phyloP scores from a whole-genome alignment of 2,888 invertebrate genomes.

The Eubasilissa splendida region DNA sequence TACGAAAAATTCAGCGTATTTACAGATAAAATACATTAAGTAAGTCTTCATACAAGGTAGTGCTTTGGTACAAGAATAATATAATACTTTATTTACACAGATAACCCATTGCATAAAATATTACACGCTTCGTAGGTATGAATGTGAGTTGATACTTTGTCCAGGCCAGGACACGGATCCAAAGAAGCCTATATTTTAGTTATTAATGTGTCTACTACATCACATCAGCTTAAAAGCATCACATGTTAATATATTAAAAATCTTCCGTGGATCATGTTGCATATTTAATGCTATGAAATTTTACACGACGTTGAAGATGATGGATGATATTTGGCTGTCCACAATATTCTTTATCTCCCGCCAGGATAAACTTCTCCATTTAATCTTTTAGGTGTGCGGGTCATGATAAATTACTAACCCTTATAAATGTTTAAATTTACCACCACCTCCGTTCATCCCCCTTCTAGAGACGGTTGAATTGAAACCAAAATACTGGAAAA shows the following conservation, averaged over 20 bases:
- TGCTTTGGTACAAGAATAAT: too few species aligned
- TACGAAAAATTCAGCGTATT: too few species aligned
- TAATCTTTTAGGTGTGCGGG: constrained; percentile 35
- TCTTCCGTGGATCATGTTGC: constrained; percentile 5
- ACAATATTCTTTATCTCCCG: constrained; percentile 49
- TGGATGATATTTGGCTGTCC: constrained; percentile 48
- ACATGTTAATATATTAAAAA: neutral
- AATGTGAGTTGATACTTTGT: too few species aligned
- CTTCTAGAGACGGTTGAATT: constrained; percentile 14
- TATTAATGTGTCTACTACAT: too few species aligned
- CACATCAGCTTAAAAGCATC: too few species aligned
- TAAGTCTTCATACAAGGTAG: too few species aligned
- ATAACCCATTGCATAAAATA: too few species aligned
- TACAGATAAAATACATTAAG: too few species aligned
- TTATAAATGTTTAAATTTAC: constrained; percentile 29
- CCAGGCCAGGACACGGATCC: too few species aligned
- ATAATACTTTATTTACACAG: too few species aligned
- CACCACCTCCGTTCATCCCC: constrained; percentile 4
- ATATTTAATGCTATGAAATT: neutral
- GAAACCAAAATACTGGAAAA: constrained; percentile 42
- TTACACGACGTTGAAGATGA: constrained; percentile 51
- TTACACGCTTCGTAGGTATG: too few species aligned
- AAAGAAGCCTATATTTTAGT: too few species aligned
- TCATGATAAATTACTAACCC: constrained; percentile 52
- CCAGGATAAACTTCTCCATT: constrained; percentile 39